Percentiles rank a stretch among this genome's conserved stretches.
phyloP scores from a whole-genome alignment of 2,113 vertebrate genomes.

The Dicerorhinus sumatrensis region DNA sequence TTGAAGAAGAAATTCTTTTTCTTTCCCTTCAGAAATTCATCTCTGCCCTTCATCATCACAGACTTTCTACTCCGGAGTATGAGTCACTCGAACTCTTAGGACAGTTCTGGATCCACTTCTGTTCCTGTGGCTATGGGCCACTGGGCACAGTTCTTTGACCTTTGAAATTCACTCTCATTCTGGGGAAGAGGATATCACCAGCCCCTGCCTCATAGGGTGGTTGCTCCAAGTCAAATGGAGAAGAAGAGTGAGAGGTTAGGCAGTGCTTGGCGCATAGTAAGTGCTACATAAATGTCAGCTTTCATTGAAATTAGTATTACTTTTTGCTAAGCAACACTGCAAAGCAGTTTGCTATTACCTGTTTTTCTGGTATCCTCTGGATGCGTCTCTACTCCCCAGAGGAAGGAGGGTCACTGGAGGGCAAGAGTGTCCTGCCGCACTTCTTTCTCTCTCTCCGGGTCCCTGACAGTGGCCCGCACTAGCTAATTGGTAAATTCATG shows the following conservation, averaged over 20 bases:
- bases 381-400: background rate
- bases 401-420: background rate
- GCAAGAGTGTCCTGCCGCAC: background rate
- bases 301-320: background rate
- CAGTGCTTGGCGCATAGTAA: too few relatives aligned
- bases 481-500: background rate
- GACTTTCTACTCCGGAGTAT: background rate
- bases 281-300: background rate
- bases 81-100: background rate
- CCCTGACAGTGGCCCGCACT: background rate
- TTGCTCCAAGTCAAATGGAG: background rate
- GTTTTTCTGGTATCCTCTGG: background rate
- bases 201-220: background rate
- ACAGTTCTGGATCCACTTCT: background rate
- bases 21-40: background rate
- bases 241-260: background rate
- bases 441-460: background rate
- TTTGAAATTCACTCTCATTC: background rate
- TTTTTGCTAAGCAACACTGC: background rate
- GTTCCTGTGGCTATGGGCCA: background rate
- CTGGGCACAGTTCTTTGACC: background rate
- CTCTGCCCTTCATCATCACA: background rate
- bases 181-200: background rate
- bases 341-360: background rate
- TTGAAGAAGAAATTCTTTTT: background rate